A percentile compares a stretch with the other conserved stretches of the same genome.
Evolutionary conservation across 1,140 invertebrate genomes (phyloP).

Genomic region (Dryas iulia): DNA sequence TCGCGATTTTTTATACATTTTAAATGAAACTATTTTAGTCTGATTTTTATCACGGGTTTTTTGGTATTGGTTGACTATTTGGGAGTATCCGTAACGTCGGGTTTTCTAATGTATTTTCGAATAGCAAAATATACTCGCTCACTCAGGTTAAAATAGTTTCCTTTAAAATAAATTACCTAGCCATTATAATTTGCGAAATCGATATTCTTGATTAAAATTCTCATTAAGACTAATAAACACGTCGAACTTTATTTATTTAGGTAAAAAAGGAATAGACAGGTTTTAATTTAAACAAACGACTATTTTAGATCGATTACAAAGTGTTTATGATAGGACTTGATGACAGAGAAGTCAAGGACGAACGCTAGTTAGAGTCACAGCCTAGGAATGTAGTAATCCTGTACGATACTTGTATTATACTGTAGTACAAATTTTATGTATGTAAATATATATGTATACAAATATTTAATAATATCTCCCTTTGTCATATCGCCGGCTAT

Average conservation of each 20-base stretch:
- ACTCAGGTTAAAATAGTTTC: too few species aligned
- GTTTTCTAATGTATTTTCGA: too few species aligned
- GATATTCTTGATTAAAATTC: neutral
- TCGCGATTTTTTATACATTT: too few species aligned
- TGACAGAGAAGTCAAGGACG: slow-evolving; percentile 8
- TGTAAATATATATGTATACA: neutral
- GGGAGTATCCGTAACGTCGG: too few species aligned
- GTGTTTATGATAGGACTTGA: neutral
- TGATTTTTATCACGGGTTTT: too few species aligned
- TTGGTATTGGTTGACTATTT: too few species aligned
- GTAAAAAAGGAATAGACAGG: slow-evolving; percentile 10
- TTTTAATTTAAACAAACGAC: slow-evolving; percentile 6
- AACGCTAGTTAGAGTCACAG: neutral
- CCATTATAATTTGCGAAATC: slow-evolving; percentile 9
- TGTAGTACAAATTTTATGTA: neutral
- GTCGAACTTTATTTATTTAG: slow-evolving; percentile 18
- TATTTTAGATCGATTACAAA: neutral
- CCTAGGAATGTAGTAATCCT: neutral
- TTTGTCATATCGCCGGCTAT: too few species aligned
- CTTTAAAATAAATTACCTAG: slow-evolving; percentile 14
- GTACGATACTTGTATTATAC: neutral
- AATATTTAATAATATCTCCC: too few species aligned
- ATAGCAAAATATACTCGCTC: too few species aligned
- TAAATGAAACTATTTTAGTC: too few species aligned
- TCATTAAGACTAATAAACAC: slow-evolving; percentile 6